Conservation (phyloP, 2,113 vertebrate species). For the Sceloporus undulatus region DNA sequence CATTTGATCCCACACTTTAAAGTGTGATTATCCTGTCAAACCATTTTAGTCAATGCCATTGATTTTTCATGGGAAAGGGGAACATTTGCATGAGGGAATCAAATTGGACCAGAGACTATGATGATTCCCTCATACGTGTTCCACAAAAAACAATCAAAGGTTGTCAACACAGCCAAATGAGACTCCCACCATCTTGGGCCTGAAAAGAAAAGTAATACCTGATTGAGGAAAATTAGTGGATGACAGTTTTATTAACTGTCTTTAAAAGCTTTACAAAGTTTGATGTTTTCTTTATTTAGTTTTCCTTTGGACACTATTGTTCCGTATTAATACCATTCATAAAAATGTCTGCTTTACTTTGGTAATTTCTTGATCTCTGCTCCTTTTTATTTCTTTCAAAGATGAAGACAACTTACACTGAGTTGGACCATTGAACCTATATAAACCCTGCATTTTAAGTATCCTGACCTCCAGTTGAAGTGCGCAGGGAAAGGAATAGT, state of each 20-base stretch:
- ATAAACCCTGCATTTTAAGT: neutral
- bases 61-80: neutral
- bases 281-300: neutral
- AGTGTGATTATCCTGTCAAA: neutral
- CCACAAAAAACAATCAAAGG: neutral
- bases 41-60: neutral
- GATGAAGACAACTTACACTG: neutral
- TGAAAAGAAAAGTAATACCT: neutral
- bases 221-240: neutral
- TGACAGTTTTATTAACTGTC: neutral
- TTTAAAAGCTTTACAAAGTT: neutral
- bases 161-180: neutral
- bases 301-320: neutral
- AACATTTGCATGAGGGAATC: neutral
- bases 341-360: neutral
- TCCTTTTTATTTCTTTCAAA: neutral
- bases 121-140: neutral
- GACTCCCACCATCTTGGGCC: neutral
- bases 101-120: neutral
- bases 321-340: neutral
- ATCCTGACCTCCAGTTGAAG: neutral
- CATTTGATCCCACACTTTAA: conserved; percentile 7
- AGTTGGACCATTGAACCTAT: neutral
- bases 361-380: neutral
- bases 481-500: neutral